Conservation (phyloP, 2,797 vertebrate species). For the Smutsia temminckii region DNA sequence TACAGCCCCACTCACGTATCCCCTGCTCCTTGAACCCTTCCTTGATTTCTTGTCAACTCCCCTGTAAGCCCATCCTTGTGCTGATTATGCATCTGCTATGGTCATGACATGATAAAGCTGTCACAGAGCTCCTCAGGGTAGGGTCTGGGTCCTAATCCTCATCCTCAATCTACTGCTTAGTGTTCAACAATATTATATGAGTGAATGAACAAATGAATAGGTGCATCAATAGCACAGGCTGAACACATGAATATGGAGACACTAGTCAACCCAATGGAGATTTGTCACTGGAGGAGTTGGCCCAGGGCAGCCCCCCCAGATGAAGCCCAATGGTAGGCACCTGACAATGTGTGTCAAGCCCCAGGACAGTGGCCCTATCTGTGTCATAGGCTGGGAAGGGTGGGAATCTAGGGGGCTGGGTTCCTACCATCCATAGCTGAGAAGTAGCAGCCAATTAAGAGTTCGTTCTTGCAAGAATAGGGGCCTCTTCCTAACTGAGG, state of each 20-base stretch:
- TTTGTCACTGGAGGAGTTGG: not conserved
- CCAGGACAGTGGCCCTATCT: not conserved
- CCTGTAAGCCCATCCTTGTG: not conserved
- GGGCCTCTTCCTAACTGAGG: not conserved
- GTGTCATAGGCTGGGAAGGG: not conserved
- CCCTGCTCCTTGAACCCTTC: not conserved
- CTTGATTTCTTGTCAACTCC: not conserved
- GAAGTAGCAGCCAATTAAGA: not conserved
- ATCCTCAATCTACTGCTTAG: not conserved
- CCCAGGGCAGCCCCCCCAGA: not conserved
- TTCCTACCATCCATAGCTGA: not conserved
- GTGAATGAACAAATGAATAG: not conserved
- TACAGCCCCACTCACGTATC: not conserved
- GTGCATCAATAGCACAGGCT: not conserved
- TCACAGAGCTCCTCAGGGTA: not conserved
- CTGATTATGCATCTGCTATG: not conserved
- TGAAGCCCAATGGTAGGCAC: not conserved
- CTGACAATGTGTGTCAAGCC: not conserved
- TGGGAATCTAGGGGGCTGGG: not conserved
- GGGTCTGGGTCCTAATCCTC: not conserved
- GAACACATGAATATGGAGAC: not conserved
- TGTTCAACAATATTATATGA: not conserved
- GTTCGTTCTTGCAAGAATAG: not conserved
- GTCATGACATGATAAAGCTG: not conserved
- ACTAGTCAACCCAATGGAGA: not conserved